Evolutionary conservation across 2,888 invertebrate species (phyloP), one percentile per base, ranked within the genome.

Genomic region (Athalia circularis): DNA sequence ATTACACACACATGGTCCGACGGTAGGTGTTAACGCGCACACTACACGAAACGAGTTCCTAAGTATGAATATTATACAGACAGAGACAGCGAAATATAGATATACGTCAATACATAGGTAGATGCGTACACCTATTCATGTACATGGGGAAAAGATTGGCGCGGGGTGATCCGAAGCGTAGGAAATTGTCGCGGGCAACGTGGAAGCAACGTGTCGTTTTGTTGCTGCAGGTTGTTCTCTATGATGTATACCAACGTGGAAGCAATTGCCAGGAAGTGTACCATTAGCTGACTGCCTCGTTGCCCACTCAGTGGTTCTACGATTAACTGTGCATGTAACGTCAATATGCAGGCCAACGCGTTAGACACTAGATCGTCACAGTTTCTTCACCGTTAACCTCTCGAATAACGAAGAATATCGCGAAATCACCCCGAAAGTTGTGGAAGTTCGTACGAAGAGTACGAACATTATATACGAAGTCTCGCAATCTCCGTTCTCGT

Each of bases 181-280:
- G 61, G 65, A 67, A 43, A 72, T 59, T 59, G 72, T 72, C 72
- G 57, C 72, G 62, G 62, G 75, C 75, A 75, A 75, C 75, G 75
- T 75, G 75, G 75, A 75, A 64, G 75, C 75, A 75, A 75, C 75
- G 75, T 75, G 75, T 29, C 29, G 29, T 29, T 29, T 29, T 29
- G 29, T 29, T 29, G 29, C 29, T 29, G 29, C 29, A 29, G 29
- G 29, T 29, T 29, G 29, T 29, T 29, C 29, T 29, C 29, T 29
- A 29, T 29, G 72, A 59, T 59, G 57, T 48, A 47, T 57, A 62
- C 43, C 75, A 75, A 75, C 75, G 75, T 75, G 75, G 75, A 75
- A 75, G 75, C 75, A 75, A 75, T 75, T 75, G 75, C 72, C 75
- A 75, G 75, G 75, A 75, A 75, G 75, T 64, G 61, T 75, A 64